A percentile compares a stretch with the other conserved stretches of the same genome.
Conservation (phyloP, 1,140 invertebrate species). For the Caenorhabditis brenneri region DNA sequence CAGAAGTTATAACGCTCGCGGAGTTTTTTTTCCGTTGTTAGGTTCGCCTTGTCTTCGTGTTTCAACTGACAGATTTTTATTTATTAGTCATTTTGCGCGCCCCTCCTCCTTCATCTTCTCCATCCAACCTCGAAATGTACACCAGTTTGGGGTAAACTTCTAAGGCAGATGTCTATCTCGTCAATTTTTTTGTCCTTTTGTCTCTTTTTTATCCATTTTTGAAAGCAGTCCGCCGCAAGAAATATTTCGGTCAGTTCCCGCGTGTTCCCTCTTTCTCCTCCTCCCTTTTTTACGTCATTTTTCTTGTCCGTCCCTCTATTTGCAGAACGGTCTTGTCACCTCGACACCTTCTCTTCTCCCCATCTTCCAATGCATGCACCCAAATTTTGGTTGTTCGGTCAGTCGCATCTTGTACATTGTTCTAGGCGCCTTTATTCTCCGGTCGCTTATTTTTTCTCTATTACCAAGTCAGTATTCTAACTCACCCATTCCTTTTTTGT, state of each 20-base stretch:
- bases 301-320: neutral
- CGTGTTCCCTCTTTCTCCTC: neutral
- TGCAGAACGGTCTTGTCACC: slow-evolving; percentile 37
- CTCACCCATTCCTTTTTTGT: slow-evolving; percentile 2
- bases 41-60: neutral
- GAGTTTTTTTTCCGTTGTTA: neutral
- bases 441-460: neutral
- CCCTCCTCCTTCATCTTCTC: neutral
- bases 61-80: neutral
- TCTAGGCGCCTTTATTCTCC: neutral
- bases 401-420: slow-evolving; percentile 1
- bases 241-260: slow-evolving; percentile 13
- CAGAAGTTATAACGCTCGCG: neutral
- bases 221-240: neutral
- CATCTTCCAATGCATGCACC: slow-evolving; percentile 1
- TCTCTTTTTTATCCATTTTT: no score
- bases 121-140: neutral
- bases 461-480: no score
- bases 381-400: slow-evolving; percentile 3
- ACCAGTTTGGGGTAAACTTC: neutral
- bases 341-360: neutral
- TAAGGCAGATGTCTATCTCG: neutral
- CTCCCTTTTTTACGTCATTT: neutral
- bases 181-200: neutral
- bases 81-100: neutral